A percentile compares a stretch with the other conserved stretches of the same genome.
These are phyloP conservation scores for Drosophila melanica DNA, from an alignment of 1,140 invertebrate species.

Conservation along the genomic window DNA sequence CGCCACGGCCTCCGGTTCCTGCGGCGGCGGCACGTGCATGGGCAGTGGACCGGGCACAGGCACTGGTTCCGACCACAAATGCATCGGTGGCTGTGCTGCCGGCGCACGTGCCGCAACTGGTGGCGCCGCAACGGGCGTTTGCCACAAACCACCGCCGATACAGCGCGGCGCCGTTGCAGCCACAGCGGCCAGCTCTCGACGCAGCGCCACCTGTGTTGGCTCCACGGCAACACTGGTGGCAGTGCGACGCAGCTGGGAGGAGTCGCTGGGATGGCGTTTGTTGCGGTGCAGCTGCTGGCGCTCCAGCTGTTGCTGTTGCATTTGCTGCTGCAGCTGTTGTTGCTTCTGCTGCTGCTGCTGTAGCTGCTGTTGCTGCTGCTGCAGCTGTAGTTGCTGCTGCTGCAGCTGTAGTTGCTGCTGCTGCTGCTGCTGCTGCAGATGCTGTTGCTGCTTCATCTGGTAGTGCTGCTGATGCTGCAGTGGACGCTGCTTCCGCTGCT, in stretches of 20 bases:
- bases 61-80: constrained; percentile 17
- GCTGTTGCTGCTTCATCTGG: not conserved
- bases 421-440: not conserved
- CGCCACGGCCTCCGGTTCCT: not conserved
- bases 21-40: not conserved
- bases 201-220: constrained; percentile 11
- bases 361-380: constrained; percentile 3
- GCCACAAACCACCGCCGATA: constrained; percentile 28
- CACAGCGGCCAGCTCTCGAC: constrained; percentile 50
- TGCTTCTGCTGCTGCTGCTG: not conserved
- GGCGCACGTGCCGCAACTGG: not conserved
- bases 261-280: not conserved
- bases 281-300: constrained; percentile 5
- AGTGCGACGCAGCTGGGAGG: not conserved
- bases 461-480: not conserved
- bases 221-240: not conserved
- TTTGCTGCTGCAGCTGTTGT: constrained; percentile 5
- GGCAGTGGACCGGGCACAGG: constrained; percentile 27
- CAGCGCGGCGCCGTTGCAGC: constrained; percentile 40
- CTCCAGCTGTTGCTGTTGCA: constrained; percentile 10
- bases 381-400: not conserved
- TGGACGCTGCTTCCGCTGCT: constrained; percentile 15
- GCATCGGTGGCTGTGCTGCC: not conserved
- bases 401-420: not conserved
- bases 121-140: constrained; percentile 12